Conservation (phyloP, 2,888 invertebrate genomes). For the Sipunculus nudus region DNA sequence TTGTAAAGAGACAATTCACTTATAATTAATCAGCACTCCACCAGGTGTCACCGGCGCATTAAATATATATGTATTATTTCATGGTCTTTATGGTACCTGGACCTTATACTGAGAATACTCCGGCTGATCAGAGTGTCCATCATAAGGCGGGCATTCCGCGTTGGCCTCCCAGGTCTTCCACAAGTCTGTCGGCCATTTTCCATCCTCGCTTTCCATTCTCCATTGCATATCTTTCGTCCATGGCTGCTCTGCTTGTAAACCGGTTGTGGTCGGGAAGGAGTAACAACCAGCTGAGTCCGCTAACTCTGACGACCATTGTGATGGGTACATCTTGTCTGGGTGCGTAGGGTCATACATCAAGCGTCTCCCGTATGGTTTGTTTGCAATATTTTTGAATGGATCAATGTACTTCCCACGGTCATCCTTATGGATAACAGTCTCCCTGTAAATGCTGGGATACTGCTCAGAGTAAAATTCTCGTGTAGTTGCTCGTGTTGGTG, state of each 20-base stretch:
- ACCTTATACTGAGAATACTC: slow-evolving; percentile 41
- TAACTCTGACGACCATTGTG: slow-evolving; percentile 40
- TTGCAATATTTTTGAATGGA: slow-evolving; percentile 31
- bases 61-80: no score
- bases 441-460: slow-evolving; percentile 34
- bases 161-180: slow-evolving; percentile 41
- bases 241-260: slow-evolving; percentile 33
- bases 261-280: slow-evolving; percentile 38
- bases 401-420: slow-evolving; percentile 40
- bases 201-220: slow-evolving; percentile 39
- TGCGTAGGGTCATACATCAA: slow-evolving; percentile 40
- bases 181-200: slow-evolving; percentile 39
- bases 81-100: background rate
- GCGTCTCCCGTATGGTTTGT: slow-evolving; percentile 31
- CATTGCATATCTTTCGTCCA: slow-evolving; percentile 38
- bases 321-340: slow-evolving; percentile 43
- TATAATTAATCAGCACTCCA: no score
- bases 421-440: slow-evolving; percentile 29
- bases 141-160: slow-evolving; percentile 34
- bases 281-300: slow-evolving; percentile 35
- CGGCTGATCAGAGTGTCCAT: slow-evolving; percentile 38
- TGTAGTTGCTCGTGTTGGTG: no score
- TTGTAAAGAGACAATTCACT: no score
- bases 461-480: slow-evolving; percentile 18
- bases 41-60: no score